Evolutionary conservation across 1,140 invertebrate species (phyloP), one percentile per base, ranked within the genome.

Genomic region (Tetramorium parvispinum): DNA sequence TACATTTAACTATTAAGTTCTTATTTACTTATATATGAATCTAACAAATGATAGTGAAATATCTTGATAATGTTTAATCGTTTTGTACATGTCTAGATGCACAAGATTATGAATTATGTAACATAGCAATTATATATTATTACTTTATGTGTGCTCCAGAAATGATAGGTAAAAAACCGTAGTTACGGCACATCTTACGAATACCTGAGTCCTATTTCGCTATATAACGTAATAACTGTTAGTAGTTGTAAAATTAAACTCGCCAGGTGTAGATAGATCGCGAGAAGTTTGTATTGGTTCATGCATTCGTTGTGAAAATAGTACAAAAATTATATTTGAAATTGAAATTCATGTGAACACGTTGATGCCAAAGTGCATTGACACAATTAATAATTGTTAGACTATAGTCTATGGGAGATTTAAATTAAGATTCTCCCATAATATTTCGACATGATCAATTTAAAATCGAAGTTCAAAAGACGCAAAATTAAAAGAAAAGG

Each of bases 371-470:
- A 6, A 13, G 40, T 68, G 76, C 6, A 68, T 16, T 24, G 37
- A 68, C 40, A n/a, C 13, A 21, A 46, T 68, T 21, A n/a, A 21
- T 66, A 76, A 77, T 85, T 78, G 0, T 68, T 24, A 5, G 10
- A 3, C 3, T 78, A 49, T 49, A 59, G 11, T 49, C n/a, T 49
- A 21, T n/a, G n/a, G n/a, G n/a, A 1, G 1, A 27, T 11, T n/a
- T 13, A 21, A 2, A 68, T 46, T 21, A 21, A 10, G n/a, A 7
- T 65, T 10, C 10, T 65, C 10, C 73, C 53, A 6, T 61, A 73
- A n/a, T n/a, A 32, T 40, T 40, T 40, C 18, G 0, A 63, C 8
- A 68, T 70, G 21, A 49, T 70, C 18, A 66, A 43, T 43, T 66
- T 7, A 6, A 13, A 6, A 13, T 43, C 6, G n/a, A 66, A 66